phyloP scores from a whole-genome alignment of 2,888 invertebrate species.

The Dusona sp. region DNA sequence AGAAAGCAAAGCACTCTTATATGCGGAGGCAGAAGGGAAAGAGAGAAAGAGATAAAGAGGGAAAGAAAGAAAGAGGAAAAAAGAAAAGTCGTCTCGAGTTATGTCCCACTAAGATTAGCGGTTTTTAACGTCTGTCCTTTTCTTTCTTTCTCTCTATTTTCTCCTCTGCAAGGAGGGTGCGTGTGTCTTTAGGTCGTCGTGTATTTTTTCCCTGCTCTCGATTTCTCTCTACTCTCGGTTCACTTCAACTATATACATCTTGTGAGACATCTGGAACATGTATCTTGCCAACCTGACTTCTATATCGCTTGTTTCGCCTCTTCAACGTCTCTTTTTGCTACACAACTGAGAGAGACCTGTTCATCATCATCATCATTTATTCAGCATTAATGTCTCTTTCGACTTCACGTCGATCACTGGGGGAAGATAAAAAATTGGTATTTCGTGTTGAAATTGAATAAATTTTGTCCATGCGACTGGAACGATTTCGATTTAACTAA shows the following conservation, averaged over 20 bases:
- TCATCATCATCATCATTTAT: slow-evolving; percentile 44
- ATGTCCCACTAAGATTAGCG: slow-evolving; percentile 78
- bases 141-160: slow-evolving; percentile 18
- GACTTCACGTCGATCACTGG: neutral
- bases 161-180: slow-evolving; percentile 61
- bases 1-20: slow-evolving; percentile 27
- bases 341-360: slow-evolving; percentile 34
- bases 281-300: slow-evolving; percentile 71
- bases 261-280: slow-evolving; percentile 77
- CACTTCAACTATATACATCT: slow-evolving; percentile 42
- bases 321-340: slow-evolving; percentile 39
- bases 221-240: slow-evolving; percentile 34
- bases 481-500: neutral
- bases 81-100: slow-evolving; percentile 52
- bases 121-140: slow-evolving; percentile 77
- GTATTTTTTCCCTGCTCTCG: slow-evolving; percentile 68
- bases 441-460: neutral
- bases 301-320: slow-evolving; percentile 42
- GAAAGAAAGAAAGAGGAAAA: neutral
- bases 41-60: slow-evolving; percentile 6
- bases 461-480: neutral
- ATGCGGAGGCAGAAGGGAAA: slow-evolving; percentile 4
- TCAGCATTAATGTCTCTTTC: slow-evolving; percentile 30
- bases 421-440: neutral
- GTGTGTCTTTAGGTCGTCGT: slow-evolving; percentile 8